These are phyloP conservation scores for Chrysemys picta DNA, from an alignment of 2,113 vertebrate species.

Conservation along the genomic window DNA sequence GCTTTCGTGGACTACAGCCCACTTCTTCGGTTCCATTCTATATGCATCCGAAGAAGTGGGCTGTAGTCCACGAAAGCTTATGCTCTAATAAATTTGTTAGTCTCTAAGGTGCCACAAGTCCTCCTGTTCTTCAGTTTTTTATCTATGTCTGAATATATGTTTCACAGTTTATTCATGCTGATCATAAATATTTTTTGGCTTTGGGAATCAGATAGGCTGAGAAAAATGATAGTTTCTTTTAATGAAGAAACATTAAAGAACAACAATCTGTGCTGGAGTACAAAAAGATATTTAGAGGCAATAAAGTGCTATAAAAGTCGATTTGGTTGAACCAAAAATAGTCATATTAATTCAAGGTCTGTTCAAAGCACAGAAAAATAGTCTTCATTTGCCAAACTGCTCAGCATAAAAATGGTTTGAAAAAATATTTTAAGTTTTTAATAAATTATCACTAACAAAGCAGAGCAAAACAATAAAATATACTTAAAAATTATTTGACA, in stretches of 20 bases:
- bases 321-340: slow-evolving; percentile 71
- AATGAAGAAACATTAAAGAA: slow-evolving; percentile 71
- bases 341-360: slow-evolving; percentile 61
- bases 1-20: too few species aligned
- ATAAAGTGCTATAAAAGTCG: slow-evolving; percentile 71
- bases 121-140: too few species aligned
- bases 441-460: slow-evolving; percentile 65
- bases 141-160: slow-evolving; percentile 69
- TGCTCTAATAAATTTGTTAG: too few species aligned
- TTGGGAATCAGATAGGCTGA: slow-evolving; percentile 46
- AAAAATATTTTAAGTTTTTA: slow-evolving; percentile 62
- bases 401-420: slow-evolving; percentile 57
- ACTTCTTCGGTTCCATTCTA: too few species aligned
- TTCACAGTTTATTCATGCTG: slow-evolving; percentile 65
- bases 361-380: slow-evolving; percentile 42
- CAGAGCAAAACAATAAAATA: slow-evolving; percentile 63
- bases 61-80: too few species aligned
- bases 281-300: slow-evolving; percentile 74
- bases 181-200: slow-evolving; percentile 63
- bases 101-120: too few species aligned
- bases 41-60: too few species aligned
- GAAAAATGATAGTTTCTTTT: slow-evolving; percentile 58
- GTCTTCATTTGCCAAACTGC: slow-evolving; percentile 27
- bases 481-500: slow-evolving; percentile 57
- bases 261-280: slow-evolving; percentile 54